phyloP scores from a whole-genome alignment of 2,888 invertebrate species.

The Polyommatus icarus region DNA sequence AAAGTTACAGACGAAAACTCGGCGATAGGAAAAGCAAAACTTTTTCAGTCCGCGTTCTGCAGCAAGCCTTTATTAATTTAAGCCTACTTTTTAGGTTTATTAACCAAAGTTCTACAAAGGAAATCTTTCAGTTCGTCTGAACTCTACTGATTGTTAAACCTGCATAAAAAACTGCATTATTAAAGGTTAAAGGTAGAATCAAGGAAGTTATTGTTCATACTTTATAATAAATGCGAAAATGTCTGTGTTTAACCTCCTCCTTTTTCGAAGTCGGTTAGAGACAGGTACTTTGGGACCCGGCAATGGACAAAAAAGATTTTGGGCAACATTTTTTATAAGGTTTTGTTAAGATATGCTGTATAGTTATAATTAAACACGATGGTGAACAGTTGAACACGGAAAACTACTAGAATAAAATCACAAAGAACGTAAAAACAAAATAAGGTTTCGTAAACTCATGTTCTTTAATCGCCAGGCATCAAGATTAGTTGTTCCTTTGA shows the following conservation, averaged over 20 bases:
- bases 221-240: too few species aligned
- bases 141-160: not conserved
- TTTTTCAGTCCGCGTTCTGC: slow-evolving; percentile 10
- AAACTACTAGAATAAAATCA: too few species aligned
- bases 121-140: slow-evolving; percentile 3
- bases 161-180: not conserved
- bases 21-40: not conserved
- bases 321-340: too few species aligned
- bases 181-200: too few species aligned
- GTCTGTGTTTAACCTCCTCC: too few species aligned
- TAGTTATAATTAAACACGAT: too few species aligned
- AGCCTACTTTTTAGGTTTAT: not conserved
- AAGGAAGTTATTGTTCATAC: too few species aligned
- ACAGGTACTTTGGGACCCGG: too few species aligned
- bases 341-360: too few species aligned
- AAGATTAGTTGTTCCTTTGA: slow-evolving; percentile 4
- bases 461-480: not conserved
- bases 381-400: too few species aligned
- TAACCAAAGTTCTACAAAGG: slow-evolving; percentile 5
- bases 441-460: not conserved
- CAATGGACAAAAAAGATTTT: too few species aligned
- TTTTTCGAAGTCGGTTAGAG: too few species aligned
- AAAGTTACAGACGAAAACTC: slow-evolving; percentile 15
- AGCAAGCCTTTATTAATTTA: slow-evolving; percentile 14
- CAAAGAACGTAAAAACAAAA: not conserved